Percentiles rank a stretch among this genome's conserved stretches.
Conservation (phyloP, 1,140 invertebrate species). For the Dufourea novaeangliae region DNA sequence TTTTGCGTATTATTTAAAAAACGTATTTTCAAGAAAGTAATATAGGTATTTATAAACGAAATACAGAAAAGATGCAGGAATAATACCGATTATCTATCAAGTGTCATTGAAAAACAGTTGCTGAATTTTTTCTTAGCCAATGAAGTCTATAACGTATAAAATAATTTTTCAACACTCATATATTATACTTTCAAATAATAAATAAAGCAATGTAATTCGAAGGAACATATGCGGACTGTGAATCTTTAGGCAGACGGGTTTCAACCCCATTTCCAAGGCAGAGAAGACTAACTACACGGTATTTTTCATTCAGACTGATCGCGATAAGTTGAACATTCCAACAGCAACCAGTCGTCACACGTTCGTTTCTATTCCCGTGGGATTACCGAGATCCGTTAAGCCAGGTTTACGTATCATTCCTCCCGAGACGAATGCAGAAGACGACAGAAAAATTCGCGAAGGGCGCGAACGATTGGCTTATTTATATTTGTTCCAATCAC, state of each 20-base stretch:
- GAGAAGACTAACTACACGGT: constrained; percentile 65
- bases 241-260: neutral
- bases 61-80: no score
- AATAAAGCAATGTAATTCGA: neutral
- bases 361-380: constrained; percentile 60
- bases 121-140: no score
- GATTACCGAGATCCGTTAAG: constrained; percentile 69
- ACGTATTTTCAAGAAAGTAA: no score
- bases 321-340: constrained; percentile 54
- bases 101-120: no score
- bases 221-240: neutral
- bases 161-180: no score
- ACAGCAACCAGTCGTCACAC: constrained; percentile 45
- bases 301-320: constrained; percentile 73
- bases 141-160: no score
- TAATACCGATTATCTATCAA: no score
- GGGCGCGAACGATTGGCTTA: constrained; percentile 71
- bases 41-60: no score
- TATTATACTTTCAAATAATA: neutral
- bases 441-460: constrained; percentile 34
- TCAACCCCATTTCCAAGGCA: neutral
- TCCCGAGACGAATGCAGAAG: constrained; percentile 44
- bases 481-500: constrained; percentile 79
- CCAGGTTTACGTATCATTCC: constrained; percentile 63
- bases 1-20: no score